Base-by-base conservation (phyloP, 2,797 vertebrate species). In the Peromyscus melanophrys region DNA sequence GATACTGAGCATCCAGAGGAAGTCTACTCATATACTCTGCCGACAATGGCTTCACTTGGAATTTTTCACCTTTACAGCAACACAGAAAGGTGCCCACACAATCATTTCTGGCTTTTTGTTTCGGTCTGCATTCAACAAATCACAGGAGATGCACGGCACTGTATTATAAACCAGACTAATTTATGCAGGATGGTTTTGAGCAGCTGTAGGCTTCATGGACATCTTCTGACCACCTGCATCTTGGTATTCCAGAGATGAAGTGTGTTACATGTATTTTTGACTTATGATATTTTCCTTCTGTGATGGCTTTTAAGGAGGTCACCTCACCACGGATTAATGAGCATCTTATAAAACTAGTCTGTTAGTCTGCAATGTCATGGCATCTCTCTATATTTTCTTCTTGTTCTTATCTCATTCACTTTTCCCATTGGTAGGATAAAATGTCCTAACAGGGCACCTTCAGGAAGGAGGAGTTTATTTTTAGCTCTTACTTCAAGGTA, bases 1-100 rank as follows among this genome's bases (percentile, higher is more conserved):
- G 57, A 13, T 14, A 1, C 6, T 21, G 8, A 73, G 25, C 27
- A 40, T 14, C 65, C 43, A 80, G 67, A 23, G 40, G 8, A 6
- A 1, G 0, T 29, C 2, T 2, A 0, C 25, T 71, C 77, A 92
- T 10, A 0, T 12, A 7, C 23, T 65, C 63, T 16, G 23, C 37
- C 14, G 37, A 46, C 4, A 31, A 25, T 43, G 27, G 40, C 34
- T 17, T 2, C 1, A 0, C 29, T 55, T 57, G 31, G 0, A 43
- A 25, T 8, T 71, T 63, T 67, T 86, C 52, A 91, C 9, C 52
- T n/a, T 91, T 43, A 52, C 4, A 2, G 14, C 29, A 2, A 6
- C 49, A 37, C 77, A 80, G 29, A 94, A 55, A 75, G 40, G 17
- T 73, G 49, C 9, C 17, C 21, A n/a, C 37, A 2, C n/a, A 43